These are phyloP conservation scores for Pagrus major DNA, from an alignment of 2,113 vertebrate species.

Conservation along the genomic window DNA sequence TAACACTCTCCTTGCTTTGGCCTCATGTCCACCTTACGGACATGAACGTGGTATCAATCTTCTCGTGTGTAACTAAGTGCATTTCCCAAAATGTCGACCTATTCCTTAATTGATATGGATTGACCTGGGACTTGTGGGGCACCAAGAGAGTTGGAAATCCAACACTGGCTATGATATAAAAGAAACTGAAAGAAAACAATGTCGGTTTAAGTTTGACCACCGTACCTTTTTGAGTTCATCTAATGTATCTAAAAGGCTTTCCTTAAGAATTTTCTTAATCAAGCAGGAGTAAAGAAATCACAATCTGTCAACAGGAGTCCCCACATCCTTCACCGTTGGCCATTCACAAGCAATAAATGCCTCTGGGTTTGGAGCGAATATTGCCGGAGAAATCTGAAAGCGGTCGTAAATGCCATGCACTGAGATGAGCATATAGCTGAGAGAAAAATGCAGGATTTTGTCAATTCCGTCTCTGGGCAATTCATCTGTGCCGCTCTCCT, in stretches of 20 bases:
- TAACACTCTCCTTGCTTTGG: too few relatives aligned
- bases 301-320: neutral
- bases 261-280: neutral
- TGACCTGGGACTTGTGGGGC: neutral
- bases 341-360: neutral
- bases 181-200: neutral
- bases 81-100: neutral
- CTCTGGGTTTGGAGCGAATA: neutral
- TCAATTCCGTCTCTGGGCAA: conserved; percentile 25
- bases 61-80: neutral
- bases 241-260: neutral
- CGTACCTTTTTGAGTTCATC: neutral
- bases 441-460: conserved; percentile 40
- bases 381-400: neutral
- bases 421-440: conserved; percentile 14
- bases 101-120: neutral
- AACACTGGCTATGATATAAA: too few relatives aligned
- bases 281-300: neutral
- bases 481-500: conserved; percentile 51
- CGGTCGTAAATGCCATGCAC: neutral
- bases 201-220: neutral
- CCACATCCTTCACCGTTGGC: neutral
- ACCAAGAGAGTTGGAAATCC: too few relatives aligned
- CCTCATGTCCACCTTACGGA: too few relatives aligned
- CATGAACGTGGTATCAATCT: neutral